Evolutionary conservation across 2,113 vertebrate genomes (phyloP).

Genomic region (Bungarus multicinctus): DNA sequence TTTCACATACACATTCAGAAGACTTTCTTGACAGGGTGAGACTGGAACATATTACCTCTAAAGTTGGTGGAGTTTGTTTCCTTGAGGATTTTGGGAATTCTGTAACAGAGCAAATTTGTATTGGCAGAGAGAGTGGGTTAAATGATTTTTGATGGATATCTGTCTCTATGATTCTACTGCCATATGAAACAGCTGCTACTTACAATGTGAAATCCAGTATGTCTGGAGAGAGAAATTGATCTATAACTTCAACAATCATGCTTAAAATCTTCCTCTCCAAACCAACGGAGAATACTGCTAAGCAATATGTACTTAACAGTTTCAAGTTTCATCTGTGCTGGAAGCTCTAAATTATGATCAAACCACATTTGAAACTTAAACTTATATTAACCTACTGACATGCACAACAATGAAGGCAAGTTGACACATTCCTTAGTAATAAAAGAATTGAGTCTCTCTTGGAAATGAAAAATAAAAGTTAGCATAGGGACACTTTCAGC

Average conservation of each 20-base stretch:
- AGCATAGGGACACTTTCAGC: neutral
- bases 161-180: neutral
- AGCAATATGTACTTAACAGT: neutral
- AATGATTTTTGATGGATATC: neutral
- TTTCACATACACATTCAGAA: neutral
- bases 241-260: neutral
- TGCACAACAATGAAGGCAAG: neutral
- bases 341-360: neutral
- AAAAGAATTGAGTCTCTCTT: neutral
- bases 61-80: neutral
- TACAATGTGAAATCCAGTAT: neutral
- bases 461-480: neutral
- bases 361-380: neutral
- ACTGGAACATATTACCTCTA: neutral
- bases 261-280: neutral
- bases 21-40: neutral
- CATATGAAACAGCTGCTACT: neutral
- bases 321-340: neutral
- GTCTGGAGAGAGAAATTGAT: neutral
- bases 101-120: neutral
- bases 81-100: neutral
- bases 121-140: neutral
- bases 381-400: neutral
- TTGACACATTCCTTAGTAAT: neutral
- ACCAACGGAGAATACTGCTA: neutral